These are phyloP conservation scores for Mesocricetus auratus DNA, from an alignment of 2,113 vertebrate species.

Conservation along the genomic window DNA sequence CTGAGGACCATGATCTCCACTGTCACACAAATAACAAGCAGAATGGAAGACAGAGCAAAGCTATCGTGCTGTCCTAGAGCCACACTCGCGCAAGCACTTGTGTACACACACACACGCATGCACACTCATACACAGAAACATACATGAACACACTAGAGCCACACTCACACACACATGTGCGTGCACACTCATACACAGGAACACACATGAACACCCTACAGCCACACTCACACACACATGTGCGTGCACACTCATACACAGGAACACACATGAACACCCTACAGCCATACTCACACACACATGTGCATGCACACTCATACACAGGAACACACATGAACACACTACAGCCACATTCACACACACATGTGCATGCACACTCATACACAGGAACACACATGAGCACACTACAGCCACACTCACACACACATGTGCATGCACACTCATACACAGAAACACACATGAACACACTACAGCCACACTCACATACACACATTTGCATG, in stretches of 20 bases:
- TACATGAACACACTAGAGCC: neutral
- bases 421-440: neutral
- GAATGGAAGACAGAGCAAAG: neutral
- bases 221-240: too few relatives aligned
- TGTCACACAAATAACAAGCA: neutral
- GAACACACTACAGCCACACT: too few relatives aligned
- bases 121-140: too few relatives aligned
- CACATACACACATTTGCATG: neutral
- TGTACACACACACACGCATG: neutral
- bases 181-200: neutral
- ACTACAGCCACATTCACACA: neutral
- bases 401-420: too few relatives aligned
- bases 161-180: neutral
- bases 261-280: neutral
- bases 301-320: neutral
- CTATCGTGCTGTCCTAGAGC: too few relatives aligned
- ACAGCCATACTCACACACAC: too few relatives aligned
- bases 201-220: neutral
- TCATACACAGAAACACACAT: neutral
- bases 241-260: neutral
- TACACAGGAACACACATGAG: neutral
- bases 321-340: neutral
- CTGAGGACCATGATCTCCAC: neutral
- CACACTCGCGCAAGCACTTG: too few relatives aligned
- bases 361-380: neutral